Evolutionary conservation across 2,113 vertebrate species (phyloP), one percentile per base, ranked within the genome.

Genomic region (Galbula dea): DNA sequence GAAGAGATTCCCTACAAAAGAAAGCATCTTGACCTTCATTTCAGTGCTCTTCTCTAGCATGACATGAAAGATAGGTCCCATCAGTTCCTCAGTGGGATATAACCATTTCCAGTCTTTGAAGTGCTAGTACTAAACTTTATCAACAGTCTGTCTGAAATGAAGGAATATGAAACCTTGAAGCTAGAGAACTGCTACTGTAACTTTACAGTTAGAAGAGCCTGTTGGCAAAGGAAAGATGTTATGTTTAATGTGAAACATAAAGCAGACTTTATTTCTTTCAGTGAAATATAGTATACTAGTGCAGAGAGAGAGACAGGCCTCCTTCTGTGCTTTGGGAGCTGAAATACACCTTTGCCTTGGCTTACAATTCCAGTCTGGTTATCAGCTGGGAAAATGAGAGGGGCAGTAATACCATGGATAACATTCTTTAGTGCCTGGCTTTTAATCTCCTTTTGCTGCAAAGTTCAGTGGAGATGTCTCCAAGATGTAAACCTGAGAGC

Each of bases 41-140:
- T 88, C 32, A 58, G 17, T 49, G 24, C 57, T 86, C 5, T 90
- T 79, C 57, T 67, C 49, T 59, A 39, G 94, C 96, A 95, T 82
- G 76, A 59, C 91, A 89, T 71, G 86, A 96, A 94, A 96, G 92
- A 69, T 61, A 77, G 83, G 55, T 90, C 34, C 49, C 77, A 95
- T 96, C 82, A 94, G 96, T 95, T 97, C 65, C 87, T 67, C 11
- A 18, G 7, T 77, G 78, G 67, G 46, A 77, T 84, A 63, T 6
- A 57, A 80, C 90, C 88, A 74, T 96, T 97, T 97, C 94, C 86
- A 93, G 79, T 96, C 88, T 96, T 97, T 96, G 95, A 92, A 88
- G 96, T 96, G 93, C 73, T 92, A 89, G 95, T 93, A 80, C 82
- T 93, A 89, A 95, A 93, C 67, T 96, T 94, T 94, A 94, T 96